These are phyloP conservation scores for Euglossa dilemma DNA, from an alignment of 1,140 invertebrate genomes.

Conservation along the genomic window DNA sequence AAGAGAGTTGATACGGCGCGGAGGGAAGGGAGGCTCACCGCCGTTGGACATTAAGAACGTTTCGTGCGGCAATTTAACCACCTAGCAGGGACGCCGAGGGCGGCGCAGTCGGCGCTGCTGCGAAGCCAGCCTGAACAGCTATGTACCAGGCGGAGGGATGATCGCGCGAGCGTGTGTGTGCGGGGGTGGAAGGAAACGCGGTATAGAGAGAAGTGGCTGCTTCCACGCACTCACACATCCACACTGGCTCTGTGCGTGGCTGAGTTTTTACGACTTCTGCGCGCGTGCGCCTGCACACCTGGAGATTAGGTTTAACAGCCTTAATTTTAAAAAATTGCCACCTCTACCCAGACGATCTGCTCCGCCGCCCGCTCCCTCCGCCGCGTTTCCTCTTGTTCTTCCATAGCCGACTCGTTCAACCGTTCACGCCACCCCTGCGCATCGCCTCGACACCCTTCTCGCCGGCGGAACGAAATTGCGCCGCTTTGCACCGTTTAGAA, in stretches of 20 bases:
- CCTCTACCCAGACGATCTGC: conserved; percentile 48
- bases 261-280: conserved; percentile 70
- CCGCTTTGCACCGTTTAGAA: conserved; percentile 64
- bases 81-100: conserved; percentile 53
- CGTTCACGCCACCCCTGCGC: conserved; percentile 2
- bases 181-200: conserved; percentile 21
- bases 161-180: neutral
- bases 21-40: conserved; percentile 48
- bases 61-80: conserved; percentile 71
- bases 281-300: conserved; percentile 64
- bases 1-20: conserved; percentile 22
- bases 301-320: conserved; percentile 79
- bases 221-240: neutral
- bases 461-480: conserved; percentile 63
- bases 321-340: conserved; percentile 80
- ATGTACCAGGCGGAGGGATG: neutral
- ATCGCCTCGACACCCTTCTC: conserved; percentile 8
- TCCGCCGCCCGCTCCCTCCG: neutral
- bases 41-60: conserved; percentile 74
- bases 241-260: neutral
- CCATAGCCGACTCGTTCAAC: conserved; percentile 41
- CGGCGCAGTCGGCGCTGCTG: conserved; percentile 52
- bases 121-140: conserved; percentile 40
- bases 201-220: conserved; percentile 12
- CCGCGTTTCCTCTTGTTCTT: conserved; percentile 29